Evolutionary conservation across 1,140 invertebrate species (phyloP), one percentile per base, ranked within the genome.

Genomic region (Bombus huntii): DNA sequence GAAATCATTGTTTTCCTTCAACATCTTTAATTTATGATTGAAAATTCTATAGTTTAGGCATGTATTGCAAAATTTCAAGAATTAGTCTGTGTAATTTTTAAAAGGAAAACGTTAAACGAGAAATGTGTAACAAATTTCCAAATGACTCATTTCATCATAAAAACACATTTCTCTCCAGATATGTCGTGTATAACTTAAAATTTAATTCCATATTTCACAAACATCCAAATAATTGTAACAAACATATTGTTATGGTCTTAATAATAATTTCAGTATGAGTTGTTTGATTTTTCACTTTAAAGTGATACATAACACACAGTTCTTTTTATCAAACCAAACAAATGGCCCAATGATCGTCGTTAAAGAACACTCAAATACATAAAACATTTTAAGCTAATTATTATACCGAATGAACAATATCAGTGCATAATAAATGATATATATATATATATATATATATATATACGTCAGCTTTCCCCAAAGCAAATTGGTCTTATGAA

Each of bases 1-100:
- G 77, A 84, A 84, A 85, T 83, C 87, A 87, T 90, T 87, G 73
- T 88, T 89, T 91, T 86, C 85, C 90, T 87, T 89, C 84, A 65
- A 70, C 62, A 74, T 59, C n/a, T 86, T 71, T 62, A 66, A 68
- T 12, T 34, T 70, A 77, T 68, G 68, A 77, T 68, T 44, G 2
- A 62, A 47, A 70, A 42, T 78, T 88, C 37, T 70, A 72, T 34
- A 79, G 59, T 68, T 75, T 79, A 75, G 75, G 66, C 65, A 72
- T 47, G 66, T 34, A 34, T 47, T 62, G 57, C 57, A 62, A 65
- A 66, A 76, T 53, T 76, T 53, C n/a, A 28, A 37, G 31, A 83
- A 53, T 57, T 74, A n/a, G n/a, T 44, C 25, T 70, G 5, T 34
- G 81, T 68, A 66, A 71, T n/a, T 74, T 74, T 71, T 8, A 88